These are phyloP conservation scores for Bactericera cockerelli DNA, from an alignment of 1,140 invertebrate genomes.

Conservation along the genomic window DNA sequence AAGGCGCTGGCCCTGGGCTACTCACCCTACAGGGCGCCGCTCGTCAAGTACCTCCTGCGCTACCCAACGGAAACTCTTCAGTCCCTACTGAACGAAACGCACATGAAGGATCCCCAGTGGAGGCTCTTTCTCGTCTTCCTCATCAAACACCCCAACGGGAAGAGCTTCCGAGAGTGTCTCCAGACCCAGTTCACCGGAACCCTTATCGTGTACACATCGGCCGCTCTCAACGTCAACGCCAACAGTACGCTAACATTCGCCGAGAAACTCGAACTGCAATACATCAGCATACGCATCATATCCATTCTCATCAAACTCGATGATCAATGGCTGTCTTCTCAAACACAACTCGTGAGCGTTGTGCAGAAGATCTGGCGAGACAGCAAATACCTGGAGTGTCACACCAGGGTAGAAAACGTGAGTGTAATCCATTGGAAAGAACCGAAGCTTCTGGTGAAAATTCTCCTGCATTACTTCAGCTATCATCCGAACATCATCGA, in stretches of 20 bases:
- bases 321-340: constrained; percentile 68
- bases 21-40: constrained; percentile 71
- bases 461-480: constrained; percentile 81
- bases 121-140: constrained; percentile 72
- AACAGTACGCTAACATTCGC: neutral
- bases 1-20: constrained; percentile 73
- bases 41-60: constrained; percentile 72
- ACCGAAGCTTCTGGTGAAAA: constrained; percentile 75
- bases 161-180: constrained; percentile 62
- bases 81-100: constrained; percentile 52
- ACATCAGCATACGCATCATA: constrained; percentile 65
- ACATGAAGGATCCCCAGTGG: constrained; percentile 72
- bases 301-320: constrained; percentile 67
- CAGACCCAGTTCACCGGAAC: constrained; percentile 32
- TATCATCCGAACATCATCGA: constrained; percentile 82
- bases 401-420: constrained; percentile 55
- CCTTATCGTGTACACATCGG: constrained; percentile 12
- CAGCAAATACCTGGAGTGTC: constrained; percentile 52
- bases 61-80: constrained; percentile 75
- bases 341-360: constrained; percentile 55
- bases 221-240: neutral
- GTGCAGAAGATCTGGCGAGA: constrained; percentile 62
- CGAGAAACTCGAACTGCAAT: constrained; percentile 57
- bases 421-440: constrained; percentile 82
- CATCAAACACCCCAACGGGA: constrained; percentile 65